Percentiles rank a stretch among this genome's conserved stretches.
phyloP scores from a whole-genome alignment of 2,888 invertebrate genomes.

The Oscheius myriophilus region DNA sequence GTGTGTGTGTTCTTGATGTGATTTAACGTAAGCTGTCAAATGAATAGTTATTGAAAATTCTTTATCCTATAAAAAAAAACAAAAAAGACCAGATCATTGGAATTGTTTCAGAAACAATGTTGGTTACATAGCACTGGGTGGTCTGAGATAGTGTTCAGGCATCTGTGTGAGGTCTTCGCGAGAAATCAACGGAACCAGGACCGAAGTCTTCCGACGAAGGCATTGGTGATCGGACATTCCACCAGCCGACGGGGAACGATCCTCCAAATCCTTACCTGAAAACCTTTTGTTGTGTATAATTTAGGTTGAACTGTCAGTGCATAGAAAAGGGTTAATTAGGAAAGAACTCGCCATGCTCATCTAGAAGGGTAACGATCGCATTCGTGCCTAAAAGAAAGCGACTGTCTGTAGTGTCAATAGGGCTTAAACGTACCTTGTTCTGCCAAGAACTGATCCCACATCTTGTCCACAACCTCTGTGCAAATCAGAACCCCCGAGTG shows the following conservation, averaged over 20 bases:
- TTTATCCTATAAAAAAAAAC: too few species aligned
- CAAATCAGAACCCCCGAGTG: constrained; percentile 64
- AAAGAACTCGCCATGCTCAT: constrained; percentile 24
- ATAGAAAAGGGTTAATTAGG: neutral
- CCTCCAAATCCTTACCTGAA: constrained; percentile 30
- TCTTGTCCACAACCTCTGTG: constrained; percentile 63
- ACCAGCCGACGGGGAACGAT: constrained; percentile 42
- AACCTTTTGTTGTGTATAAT: neutral
- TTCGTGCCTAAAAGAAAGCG: constrained; percentile 11
- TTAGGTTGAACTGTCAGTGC: neutral
- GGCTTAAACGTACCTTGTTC: constrained; percentile 43
- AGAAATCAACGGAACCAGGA: constrained; percentile 63
- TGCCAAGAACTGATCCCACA: constrained; percentile 67
- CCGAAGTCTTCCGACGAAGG: constrained; percentile 57
- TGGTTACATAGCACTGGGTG: constrained; percentile 40
- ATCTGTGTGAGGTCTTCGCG: constrained; percentile 52
- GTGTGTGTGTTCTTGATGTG: too few species aligned
- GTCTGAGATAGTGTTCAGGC: constrained; percentile 43
- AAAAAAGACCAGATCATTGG: too few species aligned
- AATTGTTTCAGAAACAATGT: neutral
- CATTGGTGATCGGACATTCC: constrained; percentile 37
- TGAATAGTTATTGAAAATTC: too few species aligned
- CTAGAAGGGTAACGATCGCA: constrained; percentile 19
- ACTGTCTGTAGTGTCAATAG: neutral
- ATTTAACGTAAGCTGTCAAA: too few species aligned